phyloP scores from a whole-genome alignment of 2,888 invertebrate genomes.

The Caenorhabditis sp. region DNA sequence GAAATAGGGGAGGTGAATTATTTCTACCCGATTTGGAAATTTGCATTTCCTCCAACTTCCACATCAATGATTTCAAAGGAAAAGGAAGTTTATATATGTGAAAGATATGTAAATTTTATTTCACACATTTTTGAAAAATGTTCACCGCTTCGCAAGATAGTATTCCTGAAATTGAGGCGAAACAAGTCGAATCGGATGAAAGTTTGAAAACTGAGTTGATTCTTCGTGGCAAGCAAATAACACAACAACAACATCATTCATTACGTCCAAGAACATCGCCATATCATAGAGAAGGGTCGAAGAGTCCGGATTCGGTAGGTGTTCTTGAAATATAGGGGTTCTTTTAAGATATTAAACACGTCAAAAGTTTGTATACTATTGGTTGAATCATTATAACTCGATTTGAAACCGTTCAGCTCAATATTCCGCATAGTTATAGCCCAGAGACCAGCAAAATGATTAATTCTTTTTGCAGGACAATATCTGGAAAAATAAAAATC shows the following conservation, averaged over 20 bases:
- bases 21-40: neutral
- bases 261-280: conserved; percentile 35
- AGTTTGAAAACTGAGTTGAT: conserved; percentile 4
- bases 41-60: neutral
- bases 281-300: conserved; percentile 15
- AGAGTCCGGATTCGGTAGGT: conserved; percentile 33
- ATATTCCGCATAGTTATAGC: too few species aligned
- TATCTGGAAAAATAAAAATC: too few species aligned
- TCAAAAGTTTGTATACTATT: neutral
- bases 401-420: too few species aligned
- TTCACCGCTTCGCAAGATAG: neutral
- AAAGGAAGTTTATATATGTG: neutral
- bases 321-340: neutral
- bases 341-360: neutral
- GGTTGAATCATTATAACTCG: too few species aligned
- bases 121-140: neutral
- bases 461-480: too few species aligned
- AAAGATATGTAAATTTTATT: neutral
- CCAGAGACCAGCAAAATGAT: too few species aligned
- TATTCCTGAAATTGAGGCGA: neutral
- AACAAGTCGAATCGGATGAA: neutral
- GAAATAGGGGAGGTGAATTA: too few species aligned
- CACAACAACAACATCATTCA: conserved; percentile 15
- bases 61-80: neutral
- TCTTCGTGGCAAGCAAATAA: conserved; percentile 29